Base-by-base conservation (phyloP, 1,140 invertebrate species). In the Papilio glaucus region DNA sequence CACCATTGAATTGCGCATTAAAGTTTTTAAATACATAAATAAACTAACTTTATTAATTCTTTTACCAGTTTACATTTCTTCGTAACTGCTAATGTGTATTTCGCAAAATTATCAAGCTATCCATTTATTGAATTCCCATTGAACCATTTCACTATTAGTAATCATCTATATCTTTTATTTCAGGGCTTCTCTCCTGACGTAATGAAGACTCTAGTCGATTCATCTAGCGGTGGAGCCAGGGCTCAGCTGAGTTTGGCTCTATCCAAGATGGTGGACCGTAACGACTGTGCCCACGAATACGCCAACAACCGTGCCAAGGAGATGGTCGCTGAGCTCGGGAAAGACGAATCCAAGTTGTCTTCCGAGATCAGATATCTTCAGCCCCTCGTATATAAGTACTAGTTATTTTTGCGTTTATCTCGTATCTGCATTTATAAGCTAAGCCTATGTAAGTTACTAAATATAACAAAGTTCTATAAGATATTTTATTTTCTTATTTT, bases 131-230 rank as follows among this genome's bases (percentile, higher is more conserved):
- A 33, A 33, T 33, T 33, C 29, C 29, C 29, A 6, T 33, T 2
- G 6, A 33, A 6, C 39, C 9, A 13, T 41, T 41, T 41, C 49
- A 4, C 29, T 42, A 29, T 67, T 60, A 37, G 13, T 65, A 0
- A 57, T 18, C 13, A 15, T 42, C 37, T 42, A 69, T 13, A 24
- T 49, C 15, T 63, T 3, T 38, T 24, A 15, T 84, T 93, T 26
- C 83, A 95, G 94, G 94, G 94, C 26, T 95, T 94, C 78, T 89
- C 93, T 5, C 86, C 91, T 0, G 83, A 84, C 7, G 86, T 94
- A 5, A 85, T 95, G 75, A 87, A 88, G 72, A 81, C 86, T 12
- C 81, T 95, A 0, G 85, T 85, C 3, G 92, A 93, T 0, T 91
- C 88, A 0, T 94, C 94, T 0, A 86, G 79, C 33, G 93, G 90